Evolutionary conservation across 1,140 invertebrate species (phyloP).

Genomic region (Drosophila simulans): DNA sequence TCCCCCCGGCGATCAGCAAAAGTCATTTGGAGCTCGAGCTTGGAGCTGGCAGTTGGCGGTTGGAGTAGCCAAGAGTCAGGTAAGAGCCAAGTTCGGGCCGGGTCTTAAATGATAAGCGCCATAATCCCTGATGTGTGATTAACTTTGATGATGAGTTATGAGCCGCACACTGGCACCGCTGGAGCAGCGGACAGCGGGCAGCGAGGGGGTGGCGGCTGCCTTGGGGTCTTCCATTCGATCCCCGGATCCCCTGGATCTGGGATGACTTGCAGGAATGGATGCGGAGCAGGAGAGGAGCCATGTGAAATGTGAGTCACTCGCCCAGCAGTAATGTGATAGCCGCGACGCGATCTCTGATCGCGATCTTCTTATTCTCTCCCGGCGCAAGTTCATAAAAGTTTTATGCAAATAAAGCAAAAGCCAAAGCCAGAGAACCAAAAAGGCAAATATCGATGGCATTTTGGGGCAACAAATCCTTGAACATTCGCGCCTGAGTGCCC

Average conservation of each 20-base stretch:
- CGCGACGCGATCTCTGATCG: conserved; percentile 58
- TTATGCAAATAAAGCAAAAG: conserved; percentile 75
- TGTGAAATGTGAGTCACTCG: conserved; percentile 80
- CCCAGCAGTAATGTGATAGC: conserved; percentile 69
- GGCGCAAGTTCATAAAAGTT: conserved; percentile 72
- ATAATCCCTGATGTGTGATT: conserved; percentile 83
- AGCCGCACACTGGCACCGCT: conserved; percentile 82
- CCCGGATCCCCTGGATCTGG: too few species aligned
- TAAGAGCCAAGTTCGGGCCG: conserved; percentile 19
- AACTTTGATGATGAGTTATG: conserved; percentile 83
- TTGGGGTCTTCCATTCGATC: not conserved
- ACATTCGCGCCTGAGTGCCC: conserved; percentile 79
- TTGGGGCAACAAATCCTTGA: conserved; percentile 68
- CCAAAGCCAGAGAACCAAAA: conserved; percentile 25
- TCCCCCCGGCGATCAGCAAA: conserved; percentile 47
- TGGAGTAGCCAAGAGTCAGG: conserved; percentile 24
- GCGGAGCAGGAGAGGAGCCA: conserved; percentile 25
- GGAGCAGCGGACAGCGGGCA: conserved; percentile 21
- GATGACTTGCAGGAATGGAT: conserved; percentile 74
- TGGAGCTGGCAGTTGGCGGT: too few species aligned
- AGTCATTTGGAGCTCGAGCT: conserved; percentile 61
- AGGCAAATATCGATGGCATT: conserved; percentile 45
- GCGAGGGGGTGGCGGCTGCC: not conserved
- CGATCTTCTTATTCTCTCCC: conserved; percentile 48
- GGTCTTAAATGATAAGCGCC: conserved; percentile 82